Percentiles rank a stretch among this genome's conserved stretches.
Evolutionary conservation across 2,113 vertebrate genomes (phyloP).

Genomic region (Onychostruthus taczanowskii): DNA sequence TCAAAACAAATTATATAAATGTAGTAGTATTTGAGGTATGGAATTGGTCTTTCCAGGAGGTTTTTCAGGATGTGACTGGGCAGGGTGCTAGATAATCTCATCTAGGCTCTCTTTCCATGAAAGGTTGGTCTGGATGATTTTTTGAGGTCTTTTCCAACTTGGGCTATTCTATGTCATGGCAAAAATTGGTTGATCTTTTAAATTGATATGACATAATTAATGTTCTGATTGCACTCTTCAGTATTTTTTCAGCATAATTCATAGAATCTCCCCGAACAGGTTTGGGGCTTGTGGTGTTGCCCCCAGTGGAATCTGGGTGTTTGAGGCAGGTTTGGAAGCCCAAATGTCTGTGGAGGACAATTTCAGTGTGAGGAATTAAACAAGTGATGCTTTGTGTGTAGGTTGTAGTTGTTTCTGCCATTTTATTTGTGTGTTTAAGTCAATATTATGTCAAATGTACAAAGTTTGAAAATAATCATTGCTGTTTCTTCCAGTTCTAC

Average conservation of each 20-base stretch:
- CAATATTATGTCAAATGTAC: neutral
- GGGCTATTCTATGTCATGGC: neutral
- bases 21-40: neutral
- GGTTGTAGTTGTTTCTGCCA: neutral
- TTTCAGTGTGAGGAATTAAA: neutral
- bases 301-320: rapidly evolving
- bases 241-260: neutral
- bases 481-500: neutral
- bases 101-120: neutral
- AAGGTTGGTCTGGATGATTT: neutral
- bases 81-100: neutral
- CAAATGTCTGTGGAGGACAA: neutral
- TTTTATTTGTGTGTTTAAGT: neutral
- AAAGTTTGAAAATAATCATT: neutral
- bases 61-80: neutral
- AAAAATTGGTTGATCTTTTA: neutral
- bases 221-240: neutral
- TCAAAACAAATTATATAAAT: neutral
- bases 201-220: neutral
- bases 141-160: neutral
- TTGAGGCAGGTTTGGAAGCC: neutral
- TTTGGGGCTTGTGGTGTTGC: neutral
- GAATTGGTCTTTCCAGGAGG: neutral
- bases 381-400: neutral
- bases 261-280: neutral